Conservation (phyloP, 2,113 vertebrate species). For the Zosterops borbonicus region DNA sequence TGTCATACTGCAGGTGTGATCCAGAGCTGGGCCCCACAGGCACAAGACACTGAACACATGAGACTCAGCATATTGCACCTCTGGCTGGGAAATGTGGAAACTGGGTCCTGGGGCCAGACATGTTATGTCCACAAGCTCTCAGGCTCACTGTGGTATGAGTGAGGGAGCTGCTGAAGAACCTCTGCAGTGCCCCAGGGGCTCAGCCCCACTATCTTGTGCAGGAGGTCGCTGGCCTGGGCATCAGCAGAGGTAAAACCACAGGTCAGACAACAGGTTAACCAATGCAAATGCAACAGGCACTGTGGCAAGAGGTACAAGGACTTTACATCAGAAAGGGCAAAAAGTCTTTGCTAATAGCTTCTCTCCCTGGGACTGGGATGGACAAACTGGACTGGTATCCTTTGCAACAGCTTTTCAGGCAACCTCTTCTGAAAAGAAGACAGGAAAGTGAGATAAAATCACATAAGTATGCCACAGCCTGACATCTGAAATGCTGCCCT, state of each 20-base stretch:
- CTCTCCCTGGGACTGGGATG: background rate
- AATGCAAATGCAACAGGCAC: background rate
- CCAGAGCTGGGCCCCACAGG: background rate
- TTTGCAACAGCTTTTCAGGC: background rate
- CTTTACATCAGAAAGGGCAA: background rate
- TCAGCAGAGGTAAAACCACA: background rate
- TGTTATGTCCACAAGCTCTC: rapidly evolving
- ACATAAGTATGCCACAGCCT: rapidly evolving
- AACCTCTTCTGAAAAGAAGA: background rate
- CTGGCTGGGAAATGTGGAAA: background rate
- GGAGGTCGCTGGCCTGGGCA: background rate
- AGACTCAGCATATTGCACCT: background rate
- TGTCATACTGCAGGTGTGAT: rapidly evolving
- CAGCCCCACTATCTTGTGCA: background rate
- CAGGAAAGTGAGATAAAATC: background rate
- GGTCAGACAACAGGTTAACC: background rate
- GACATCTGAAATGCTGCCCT: background rate
- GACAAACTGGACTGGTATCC: background rate
- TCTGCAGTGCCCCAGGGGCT: rapidly evolving
- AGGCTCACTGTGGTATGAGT: rapidly evolving
- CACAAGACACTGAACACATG: background rate
- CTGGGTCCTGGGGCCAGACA: background rate
- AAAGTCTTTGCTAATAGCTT: background rate
- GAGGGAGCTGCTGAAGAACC: background rate
- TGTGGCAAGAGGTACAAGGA: background rate